Evolutionary conservation across 2,888 invertebrate genomes (phyloP), one percentile per base, ranked within the genome.

Genomic region (Cryptus armator): DNA sequence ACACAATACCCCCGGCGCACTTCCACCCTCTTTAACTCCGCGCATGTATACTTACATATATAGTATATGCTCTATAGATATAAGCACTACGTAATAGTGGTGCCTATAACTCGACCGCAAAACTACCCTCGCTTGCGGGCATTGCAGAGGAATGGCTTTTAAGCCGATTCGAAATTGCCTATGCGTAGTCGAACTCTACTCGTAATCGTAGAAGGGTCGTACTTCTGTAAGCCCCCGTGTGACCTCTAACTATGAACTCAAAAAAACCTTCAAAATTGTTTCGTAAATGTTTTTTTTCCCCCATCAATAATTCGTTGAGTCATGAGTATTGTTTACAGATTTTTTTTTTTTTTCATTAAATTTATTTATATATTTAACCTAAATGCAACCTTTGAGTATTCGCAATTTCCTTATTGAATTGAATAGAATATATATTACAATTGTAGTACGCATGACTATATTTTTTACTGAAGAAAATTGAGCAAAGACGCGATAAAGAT

Each of bases 121-220:
- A 86, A 86, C 88, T 87, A 86, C 87, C 88, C 89, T 89, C 85
- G 81, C 81, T 43, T 46, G 78, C 70, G 79, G 72, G 37, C 70
- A 51, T 51, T 29, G 46, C 51, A 56, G 53, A 29, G 81, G 48
- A 32, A 71, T 81, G 59, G 81, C 86, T 80, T 82, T 76, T 92
- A 92, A 92, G 90, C 91, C 88, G 89, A 91, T 92, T 91, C 88
- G 78, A 86, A 87, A 89, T 90, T 88, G 88, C 80, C 87, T 76
- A 51, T 51, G 48, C 62, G 78, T 70, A 24, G 19, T 19, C 24
- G 67, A 59, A 68, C 10, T 56, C 32, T 37, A 75, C 10, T 44
- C 32, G 16, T 32, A 53, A 71, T 51, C 72, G 53, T 72, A 5
- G 37, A 53, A 51, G 64, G 74, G 48, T 37, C 64, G 44, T 56